A percentile compares a stretch with the other conserved stretches of the same genome.
These are phyloP conservation scores for Nasonovia ribisnigri DNA, from an alignment of 2,888 invertebrate genomes.

Conservation along the genomic window DNA sequence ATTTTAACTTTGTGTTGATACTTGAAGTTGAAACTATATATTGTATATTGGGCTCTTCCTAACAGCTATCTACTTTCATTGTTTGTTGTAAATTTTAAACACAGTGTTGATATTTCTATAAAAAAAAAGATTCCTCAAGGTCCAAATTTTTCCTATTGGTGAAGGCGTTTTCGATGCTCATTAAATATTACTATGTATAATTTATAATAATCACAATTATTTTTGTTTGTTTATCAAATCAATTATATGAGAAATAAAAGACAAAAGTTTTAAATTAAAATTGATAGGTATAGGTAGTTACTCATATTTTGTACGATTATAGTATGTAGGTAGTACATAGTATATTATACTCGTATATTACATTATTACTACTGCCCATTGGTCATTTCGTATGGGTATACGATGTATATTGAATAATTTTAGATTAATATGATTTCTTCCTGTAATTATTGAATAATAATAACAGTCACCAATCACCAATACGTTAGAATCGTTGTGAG, in stretches of 20 bases:
- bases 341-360: neutral
- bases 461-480: neutral
- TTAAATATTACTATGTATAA: neutral
- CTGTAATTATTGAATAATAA: neutral
- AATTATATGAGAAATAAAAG: neutral
- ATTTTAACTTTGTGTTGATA: no score
- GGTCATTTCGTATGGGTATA: neutral
- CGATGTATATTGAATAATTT: neutral
- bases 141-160: no score
- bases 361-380: neutral
- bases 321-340: neutral
- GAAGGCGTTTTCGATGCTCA: neutral
- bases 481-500: neutral
- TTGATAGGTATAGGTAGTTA: neutral
- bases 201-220: neutral
- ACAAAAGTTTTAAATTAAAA: neutral
- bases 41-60: no score
- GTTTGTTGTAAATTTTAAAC: no score
- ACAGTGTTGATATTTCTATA: no score
- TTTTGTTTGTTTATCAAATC: neutral
- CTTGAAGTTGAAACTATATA: no score
- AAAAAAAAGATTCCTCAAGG: no score
- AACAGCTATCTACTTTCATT: no score
- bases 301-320: neutral
- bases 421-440: neutral